phyloP scores from a whole-genome alignment of 1,140 invertebrate species.

The Schlechtendalia chinensis region DNA sequence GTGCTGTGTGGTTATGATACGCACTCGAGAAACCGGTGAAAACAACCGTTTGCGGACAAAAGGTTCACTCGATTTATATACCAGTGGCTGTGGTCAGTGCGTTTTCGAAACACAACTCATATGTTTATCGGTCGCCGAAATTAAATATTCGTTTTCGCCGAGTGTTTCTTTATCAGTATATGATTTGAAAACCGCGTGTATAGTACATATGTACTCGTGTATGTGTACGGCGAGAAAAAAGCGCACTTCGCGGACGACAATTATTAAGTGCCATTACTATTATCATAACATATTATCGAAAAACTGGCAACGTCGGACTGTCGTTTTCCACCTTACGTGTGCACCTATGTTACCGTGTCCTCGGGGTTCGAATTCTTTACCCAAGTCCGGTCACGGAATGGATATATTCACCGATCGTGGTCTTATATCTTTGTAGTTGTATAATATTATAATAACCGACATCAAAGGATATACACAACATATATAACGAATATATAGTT shows the following conservation, averaged over 20 bases:
- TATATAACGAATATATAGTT: no score
- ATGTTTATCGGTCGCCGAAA: no score
- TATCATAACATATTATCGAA: slow-evolving; percentile 5
- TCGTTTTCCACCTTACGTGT: background rate
- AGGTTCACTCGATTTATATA: no score
- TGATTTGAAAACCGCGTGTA: no score
- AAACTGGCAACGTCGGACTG: slow-evolving; percentile 15
- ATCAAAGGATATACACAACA: background rate
- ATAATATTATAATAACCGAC: background rate
- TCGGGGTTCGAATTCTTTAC: slow-evolving; percentile 27
- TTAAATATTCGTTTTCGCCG: no score
- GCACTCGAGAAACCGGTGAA: background rate
- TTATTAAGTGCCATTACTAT: background rate
- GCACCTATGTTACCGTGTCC: background rate
- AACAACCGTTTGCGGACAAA: no score
- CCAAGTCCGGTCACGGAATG: slow-evolving; percentile 38
- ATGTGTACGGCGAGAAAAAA: background rate
- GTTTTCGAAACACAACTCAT: no score
- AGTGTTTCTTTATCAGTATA: background rate
- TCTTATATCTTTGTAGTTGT: slow-evolving; percentile 2
- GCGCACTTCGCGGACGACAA: background rate
- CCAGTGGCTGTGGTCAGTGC: no score
- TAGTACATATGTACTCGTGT: no score
- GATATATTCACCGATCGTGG: background rate
- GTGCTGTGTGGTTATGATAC: background rate